Percentiles rank a stretch among this genome's conserved stretches.
Evolutionary conservation across 2,888 invertebrate genomes (phyloP).

Genomic region (Xanthostigma xanthostigma): DNA sequence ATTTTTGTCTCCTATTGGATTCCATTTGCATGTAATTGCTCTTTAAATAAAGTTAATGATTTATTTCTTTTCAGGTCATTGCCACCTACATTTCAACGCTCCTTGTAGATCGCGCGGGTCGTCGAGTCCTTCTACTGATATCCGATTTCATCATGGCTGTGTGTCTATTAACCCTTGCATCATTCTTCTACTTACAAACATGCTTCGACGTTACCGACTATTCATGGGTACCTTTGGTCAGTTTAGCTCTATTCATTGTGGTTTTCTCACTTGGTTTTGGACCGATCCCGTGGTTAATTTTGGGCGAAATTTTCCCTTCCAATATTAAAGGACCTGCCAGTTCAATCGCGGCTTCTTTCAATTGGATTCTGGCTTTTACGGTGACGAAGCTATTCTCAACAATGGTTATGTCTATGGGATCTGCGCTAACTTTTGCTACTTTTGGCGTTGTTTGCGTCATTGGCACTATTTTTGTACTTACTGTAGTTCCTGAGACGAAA

Average conservation of each 20-base stretch:
- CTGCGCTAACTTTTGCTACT: slow-evolving; percentile 48
- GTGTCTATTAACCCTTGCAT: slow-evolving; percentile 29
- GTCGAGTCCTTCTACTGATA: slow-evolving; percentile 43
- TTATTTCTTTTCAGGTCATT: slow-evolving; percentile 28
- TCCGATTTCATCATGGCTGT: slow-evolving; percentile 42
- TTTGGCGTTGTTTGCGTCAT: slow-evolving; percentile 45
- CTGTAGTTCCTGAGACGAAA: slow-evolving; percentile 55
- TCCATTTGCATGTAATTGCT: too few species aligned
- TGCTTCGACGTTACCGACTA: slow-evolving; percentile 16
- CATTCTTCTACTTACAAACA: slow-evolving; percentile 24
- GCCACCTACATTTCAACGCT: slow-evolving; percentile 40
- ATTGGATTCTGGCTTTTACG: slow-evolving; percentile 52
- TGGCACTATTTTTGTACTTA: slow-evolving; percentile 44
- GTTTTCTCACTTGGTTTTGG: slow-evolving; percentile 52
- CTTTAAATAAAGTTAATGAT: too few species aligned
- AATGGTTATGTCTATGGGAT: slow-evolving; percentile 35
- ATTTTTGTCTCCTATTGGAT: too few species aligned
- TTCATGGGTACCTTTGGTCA: slow-evolving; percentile 39
- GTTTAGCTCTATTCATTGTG: slow-evolving; percentile 39
- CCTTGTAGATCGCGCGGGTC: slow-evolving; percentile 42
- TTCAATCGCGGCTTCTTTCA: slow-evolving; percentile 49
- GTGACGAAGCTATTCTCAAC: slow-evolving; percentile 48
- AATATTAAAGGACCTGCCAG: slow-evolving; percentile 47
- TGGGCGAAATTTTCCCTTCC: slow-evolving; percentile 49
- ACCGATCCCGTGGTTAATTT: slow-evolving; percentile 58